Base-by-base conservation (phyloP, 2,888 invertebrate species). In the Drosophila macrospina region DNA sequence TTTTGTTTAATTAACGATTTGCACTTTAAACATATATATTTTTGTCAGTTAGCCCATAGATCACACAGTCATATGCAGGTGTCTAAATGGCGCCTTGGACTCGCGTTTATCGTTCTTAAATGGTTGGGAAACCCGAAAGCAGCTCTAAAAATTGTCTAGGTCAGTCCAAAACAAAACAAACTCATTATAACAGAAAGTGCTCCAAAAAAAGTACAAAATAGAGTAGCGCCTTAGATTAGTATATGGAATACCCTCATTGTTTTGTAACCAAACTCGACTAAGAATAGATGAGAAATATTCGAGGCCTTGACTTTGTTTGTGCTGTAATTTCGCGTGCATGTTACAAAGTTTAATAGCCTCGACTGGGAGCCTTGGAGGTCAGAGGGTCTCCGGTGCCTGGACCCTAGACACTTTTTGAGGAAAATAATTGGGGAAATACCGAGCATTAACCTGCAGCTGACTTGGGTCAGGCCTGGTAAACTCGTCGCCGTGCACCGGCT, bases 381-480 rank as follows among this genome's bases (percentile, higher is more conserved):
- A 2, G 41, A 39, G 51, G 54, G 41, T 37, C n/a, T n/a, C n/a
- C n/a, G n/a, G n/a, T n/a, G n/a, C n/a, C n/a, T 39, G 39, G 24
- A 44, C 20, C 28, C 50, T n/a, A 51, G 41, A 11, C 34, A 51
- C 28, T 69, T 20, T 20, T 62, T 61, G 30, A 32, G n/a, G 28
- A 3, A 42, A 71, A 63, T 64, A 64, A 68, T 57, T 72, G 60
- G 45, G 74, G 57, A 76, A 74, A 72, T 72, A 57, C 74, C 72
- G 15, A 30, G 50, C 48, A 68, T 74, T 72, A 76, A 74, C 68
- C 68, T 28, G 16, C 34, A 7, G 28, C 45, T 32, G 34, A 5
- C 15, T 52, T 28, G 47, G n/a, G 15, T 36, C 32, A 39, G 13
- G 4, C 26, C 24, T 7, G 11, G 6, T 5, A 32, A n/a, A 41